Evolutionary conservation across 1,140 invertebrate genomes (phyloP), one percentile per base, ranked within the genome.

Genomic region (Macrostomum lignano): DNA sequence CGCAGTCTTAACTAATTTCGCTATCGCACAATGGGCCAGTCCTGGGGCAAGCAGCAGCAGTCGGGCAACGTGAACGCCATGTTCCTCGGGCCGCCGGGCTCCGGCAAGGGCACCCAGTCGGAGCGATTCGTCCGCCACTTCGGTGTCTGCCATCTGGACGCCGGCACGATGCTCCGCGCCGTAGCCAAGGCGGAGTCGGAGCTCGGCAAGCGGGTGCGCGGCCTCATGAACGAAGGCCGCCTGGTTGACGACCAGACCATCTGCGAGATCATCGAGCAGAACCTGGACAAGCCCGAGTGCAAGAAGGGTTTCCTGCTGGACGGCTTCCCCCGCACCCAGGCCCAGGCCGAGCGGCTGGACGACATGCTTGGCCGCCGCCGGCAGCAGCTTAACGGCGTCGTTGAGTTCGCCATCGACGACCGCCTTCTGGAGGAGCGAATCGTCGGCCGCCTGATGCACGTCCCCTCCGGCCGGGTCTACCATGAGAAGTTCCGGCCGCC

Each of bases 31-130:
- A n/a, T n/a, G n/a, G n/a, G n/a, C n/a, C n/a, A n/a, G n/a, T n/a
- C n/a, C n/a, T n/a, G n/a, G n/a, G n/a, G n/a, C n/a, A n/a, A n/a
- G n/a, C n/a, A n/a, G n/a, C n/a, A n/a, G n/a, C n/a, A n/a, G n/a
- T n/a, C n/a, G n/a, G n/a, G n/a, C n/a, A n/a, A 75, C n/a, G 69
- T 86, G 30, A 77, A 77, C 52, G 77, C 78, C 1, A 67, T 91
- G 38, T 62, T 94, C 15, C 58, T 94, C 34, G 84, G 84, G 6
- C 82, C 84, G 23, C 82, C 84, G 19, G 84, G 84, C 31, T 76
- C 79, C 32, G 86, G 84, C n/a, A 93, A 94, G 62, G 84, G 84
- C 31, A 93, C 84, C 39, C 81, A 91, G 68, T 82, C 82, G 10
- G 74, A 76, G 9, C 51, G 67, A 32, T 52, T 93, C 7, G 79